phyloP scores from a whole-genome alignment of 2,888 invertebrate species.

The Fabriciana adippe region DNA sequence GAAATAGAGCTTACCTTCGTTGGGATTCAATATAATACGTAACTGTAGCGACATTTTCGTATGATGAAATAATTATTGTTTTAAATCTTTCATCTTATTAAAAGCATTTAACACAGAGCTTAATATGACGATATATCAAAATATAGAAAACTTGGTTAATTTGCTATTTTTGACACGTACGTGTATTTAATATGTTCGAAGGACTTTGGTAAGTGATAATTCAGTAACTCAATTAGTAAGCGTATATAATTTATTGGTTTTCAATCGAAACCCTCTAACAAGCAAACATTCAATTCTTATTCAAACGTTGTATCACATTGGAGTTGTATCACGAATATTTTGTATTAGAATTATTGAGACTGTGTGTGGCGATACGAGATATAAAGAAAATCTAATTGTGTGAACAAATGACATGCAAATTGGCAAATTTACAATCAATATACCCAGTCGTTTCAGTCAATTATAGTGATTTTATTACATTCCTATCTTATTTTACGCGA shows the following conservation, averaged over 20 bases:
- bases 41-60: too few relatives aligned
- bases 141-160: too few relatives aligned
- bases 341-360: slow-evolving; percentile 8
- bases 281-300: slow-evolving; percentile 26
- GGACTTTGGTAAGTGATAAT: slow-evolving; percentile 12
- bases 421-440: slow-evolving; percentile 70
- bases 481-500: slow-evolving; percentile 51
- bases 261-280: slow-evolving; percentile 14
- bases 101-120: too few relatives aligned
- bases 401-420: slow-evolving; percentile 67
- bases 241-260: slow-evolving; percentile 31
- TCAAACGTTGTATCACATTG: slow-evolving; percentile 39
- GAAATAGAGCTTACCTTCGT: too few relatives aligned
- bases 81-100: too few relatives aligned
- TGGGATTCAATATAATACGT: too few relatives aligned
- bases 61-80: too few relatives aligned
- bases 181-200: neutral
- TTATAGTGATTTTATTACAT: slow-evolving; percentile 65
- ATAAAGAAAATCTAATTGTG: slow-evolving; percentile 53
- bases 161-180: too few relatives aligned
- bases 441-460: slow-evolving; percentile 57
- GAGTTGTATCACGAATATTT: neutral
- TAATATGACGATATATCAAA: too few relatives aligned
- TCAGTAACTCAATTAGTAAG: slow-evolving; percentile 34
- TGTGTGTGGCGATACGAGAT: slow-evolving; percentile 46